Base-by-base conservation (phyloP, 2,888 invertebrate species). In the Polymixis flavicincta region DNA sequence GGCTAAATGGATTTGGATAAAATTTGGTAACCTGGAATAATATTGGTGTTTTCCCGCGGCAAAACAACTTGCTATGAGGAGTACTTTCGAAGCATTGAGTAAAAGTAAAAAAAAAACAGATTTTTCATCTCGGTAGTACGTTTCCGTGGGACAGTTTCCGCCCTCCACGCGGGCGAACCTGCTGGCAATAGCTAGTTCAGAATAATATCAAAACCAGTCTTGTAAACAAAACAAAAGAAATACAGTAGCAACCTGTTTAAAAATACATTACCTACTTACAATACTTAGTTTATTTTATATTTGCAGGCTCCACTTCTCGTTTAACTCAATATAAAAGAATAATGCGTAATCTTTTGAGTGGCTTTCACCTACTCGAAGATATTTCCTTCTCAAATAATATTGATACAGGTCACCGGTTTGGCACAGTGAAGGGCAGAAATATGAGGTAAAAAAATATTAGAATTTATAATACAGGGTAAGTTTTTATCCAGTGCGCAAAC, bases 321-420 rank as follows among this genome's bases (percentile, higher is more conserved):
- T 71, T 67, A 54, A 67, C 61, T 78, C 54, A 42, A 71, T 45
- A 71, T 78, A 81, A 81, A 78, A 74, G 55, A 80, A 70, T 74
- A 66, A 74, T 48, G 64, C 37, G 72, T 76, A 84, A 81, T 78
- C 69, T 73, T 78, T 74, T 84, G 74, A 84, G 78, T 78, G 71
- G 70, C 73, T 82, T 78, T 73, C 76, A 69, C 48, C 55, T 74
- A 70, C 71, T 76, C 67, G 61, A 70, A 67, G 63, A 74, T 75
- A 65, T 82, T 80, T 75, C 45, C 25, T 64, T 52, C 45, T 65
- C 32, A 64, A 83, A 82, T 74, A 82, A 74, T 69, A 84, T 76
- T 76, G 54, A 63, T 70, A 72, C 57, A 71, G 68, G 68, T 64
- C 50, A 71, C 37, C 22, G 63, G 28, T 60, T 79, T 25, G 13